phyloP scores from a whole-genome alignment of 2,888 invertebrate species.

The Lasioglossum lativentre region DNA sequence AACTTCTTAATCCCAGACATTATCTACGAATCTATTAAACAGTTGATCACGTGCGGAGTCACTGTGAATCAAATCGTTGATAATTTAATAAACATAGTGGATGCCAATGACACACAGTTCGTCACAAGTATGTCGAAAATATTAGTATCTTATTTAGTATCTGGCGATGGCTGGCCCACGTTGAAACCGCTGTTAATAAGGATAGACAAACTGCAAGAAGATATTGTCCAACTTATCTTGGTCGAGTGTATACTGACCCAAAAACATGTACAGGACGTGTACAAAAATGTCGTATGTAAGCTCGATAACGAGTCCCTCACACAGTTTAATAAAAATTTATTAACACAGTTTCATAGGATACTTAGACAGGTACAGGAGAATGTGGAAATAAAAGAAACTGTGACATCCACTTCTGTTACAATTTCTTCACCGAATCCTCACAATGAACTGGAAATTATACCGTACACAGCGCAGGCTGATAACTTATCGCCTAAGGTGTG shows the following conservation, averaged over 20 bases:
- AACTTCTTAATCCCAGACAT: neutral
- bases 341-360: slow-evolving; percentile 24
- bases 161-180: slow-evolving; percentile 65
- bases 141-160: neutral
- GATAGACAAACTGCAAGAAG: slow-evolving; percentile 13
- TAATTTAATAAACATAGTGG: slow-evolving; percentile 9
- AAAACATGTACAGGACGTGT: slow-evolving; percentile 63
- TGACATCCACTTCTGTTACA: fast-evolving
- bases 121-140: neutral
- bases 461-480: neutral
- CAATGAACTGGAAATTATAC: neutral
- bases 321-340: neutral
- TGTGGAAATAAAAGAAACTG: neutral
- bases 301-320: neutral
- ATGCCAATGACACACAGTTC: neutral
- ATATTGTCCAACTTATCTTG: slow-evolving; percentile 56
- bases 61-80: slow-evolving; percentile 2
- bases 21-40: neutral
- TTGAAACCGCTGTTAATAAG: slow-evolving; percentile 52
- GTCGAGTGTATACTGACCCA: slow-evolving; percentile 56
- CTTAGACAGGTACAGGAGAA: too few species aligned
- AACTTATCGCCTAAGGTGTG: neutral
- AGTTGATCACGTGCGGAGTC: neutral
- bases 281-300: slow-evolving; percentile 52
- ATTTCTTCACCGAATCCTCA: neutral